Conservation (phyloP, 2,888 invertebrate species). For the Leistus spinibarbis region DNA sequence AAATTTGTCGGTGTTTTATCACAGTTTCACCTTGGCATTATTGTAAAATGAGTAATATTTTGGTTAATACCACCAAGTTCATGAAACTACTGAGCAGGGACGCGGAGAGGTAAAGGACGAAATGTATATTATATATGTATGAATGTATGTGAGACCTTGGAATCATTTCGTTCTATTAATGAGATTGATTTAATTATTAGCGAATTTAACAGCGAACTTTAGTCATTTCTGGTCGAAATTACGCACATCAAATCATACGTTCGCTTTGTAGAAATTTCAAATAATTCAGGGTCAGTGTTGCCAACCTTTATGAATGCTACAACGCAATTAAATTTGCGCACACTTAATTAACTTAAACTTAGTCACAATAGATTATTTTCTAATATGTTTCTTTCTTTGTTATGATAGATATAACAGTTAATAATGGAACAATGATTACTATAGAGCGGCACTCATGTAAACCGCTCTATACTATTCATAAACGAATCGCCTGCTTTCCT, state of each 20-base stretch:
- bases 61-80: neutral
- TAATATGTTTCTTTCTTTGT: too few relatives aligned
- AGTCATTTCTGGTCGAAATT: neutral
- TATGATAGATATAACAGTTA: too few relatives aligned
- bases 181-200: neutral
- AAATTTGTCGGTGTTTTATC: neutral
- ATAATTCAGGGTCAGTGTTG: neutral
- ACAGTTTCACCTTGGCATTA: neutral
- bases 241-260: neutral
- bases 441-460: too few relatives aligned
- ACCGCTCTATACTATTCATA: too few relatives aligned
- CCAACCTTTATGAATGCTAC: too few relatives aligned
- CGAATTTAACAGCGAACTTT: neutral
- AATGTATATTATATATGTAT: too few relatives aligned
- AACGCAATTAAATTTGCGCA: too few relatives aligned
- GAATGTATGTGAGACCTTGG: neutral
- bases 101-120: too few relatives aligned
- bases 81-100: neutral
- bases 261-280: neutral
- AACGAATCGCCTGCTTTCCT: too few relatives aligned
- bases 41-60: neutral
- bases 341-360: too few relatives aligned
- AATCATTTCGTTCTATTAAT: neutral
- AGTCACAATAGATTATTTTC: too few relatives aligned
- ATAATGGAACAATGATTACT: too few relatives aligned